Percentiles rank a stretch among this genome's conserved stretches.
phyloP scores from a whole-genome alignment of 1,140 invertebrate species.

The Acromyrmex heyeri region DNA sequence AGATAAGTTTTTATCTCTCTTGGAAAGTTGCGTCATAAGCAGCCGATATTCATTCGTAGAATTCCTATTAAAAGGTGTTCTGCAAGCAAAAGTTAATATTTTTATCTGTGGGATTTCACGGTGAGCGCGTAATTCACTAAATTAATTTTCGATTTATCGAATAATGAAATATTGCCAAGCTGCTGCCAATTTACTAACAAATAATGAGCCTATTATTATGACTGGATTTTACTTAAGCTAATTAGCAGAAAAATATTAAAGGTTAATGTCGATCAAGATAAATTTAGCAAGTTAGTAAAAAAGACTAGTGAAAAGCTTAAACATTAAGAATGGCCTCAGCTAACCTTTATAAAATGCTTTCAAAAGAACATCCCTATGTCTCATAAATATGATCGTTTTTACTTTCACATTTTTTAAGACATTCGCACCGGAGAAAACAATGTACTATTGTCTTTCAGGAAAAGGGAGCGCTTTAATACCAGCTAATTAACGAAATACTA shows the following conservation, averaged over 20 bases:
- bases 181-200: slow-evolving; percentile 18
- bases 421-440: slow-evolving; percentile 19
- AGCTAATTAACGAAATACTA: slow-evolving; percentile 57
- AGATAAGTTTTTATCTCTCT: slow-evolving; percentile 64
- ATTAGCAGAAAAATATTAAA: slow-evolving; percentile 28
- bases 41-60: slow-evolving; percentile 62
- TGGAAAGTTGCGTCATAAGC: slow-evolving; percentile 55
- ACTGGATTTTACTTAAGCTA: not conserved
- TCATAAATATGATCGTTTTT: slow-evolving; percentile 41
- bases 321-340: slow-evolving; percentile 31
- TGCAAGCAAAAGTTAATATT: slow-evolving; percentile 54
- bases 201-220: not conserved
- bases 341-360: not conserved
- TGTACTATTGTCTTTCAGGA: slow-evolving; percentile 19
- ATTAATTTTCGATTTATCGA: slow-evolving; percentile 42
- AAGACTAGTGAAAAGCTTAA: slow-evolving; percentile 10
- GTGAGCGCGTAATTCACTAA: slow-evolving; percentile 18
- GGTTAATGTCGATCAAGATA: slow-evolving; percentile 12
- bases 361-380: slow-evolving; percentile 12
- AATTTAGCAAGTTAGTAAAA: slow-evolving; percentile 19
- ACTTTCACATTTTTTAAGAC: slow-evolving; percentile 23
- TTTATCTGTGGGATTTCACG: slow-evolving; percentile 5
- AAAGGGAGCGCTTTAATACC: slow-evolving; percentile 29
- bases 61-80: slow-evolving; percentile 61
- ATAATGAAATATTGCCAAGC: not conserved